phyloP scores from a whole-genome alignment of 2,888 invertebrate species.

The Microplitis deprimator region DNA sequence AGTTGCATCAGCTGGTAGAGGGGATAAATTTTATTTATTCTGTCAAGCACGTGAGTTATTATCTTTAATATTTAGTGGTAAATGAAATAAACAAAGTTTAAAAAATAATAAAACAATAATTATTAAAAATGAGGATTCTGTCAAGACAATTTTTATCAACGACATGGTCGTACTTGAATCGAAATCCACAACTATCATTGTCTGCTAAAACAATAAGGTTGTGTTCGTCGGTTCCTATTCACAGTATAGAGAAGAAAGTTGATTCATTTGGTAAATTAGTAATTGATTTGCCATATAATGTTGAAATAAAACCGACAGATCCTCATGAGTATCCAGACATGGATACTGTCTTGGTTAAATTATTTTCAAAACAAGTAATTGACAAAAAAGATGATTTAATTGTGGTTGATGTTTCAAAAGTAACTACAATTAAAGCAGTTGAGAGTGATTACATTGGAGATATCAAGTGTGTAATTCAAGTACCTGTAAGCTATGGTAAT shows the following conservation, averaged over 20 bases:
- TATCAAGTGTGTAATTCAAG: constrained; percentile 46
- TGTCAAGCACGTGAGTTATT: background rate
- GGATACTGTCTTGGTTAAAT: constrained; percentile 49
- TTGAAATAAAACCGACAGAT: constrained; percentile 51
- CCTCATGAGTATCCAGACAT: constrained; percentile 53
- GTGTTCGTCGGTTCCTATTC: constrained; percentile 29
- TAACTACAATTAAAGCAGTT: constrained; percentile 44
- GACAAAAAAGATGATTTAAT: constrained; percentile 36
- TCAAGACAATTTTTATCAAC: constrained; percentile 6
- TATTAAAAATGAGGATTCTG: constrained; percentile 11
- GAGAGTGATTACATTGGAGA: constrained; percentile 4
- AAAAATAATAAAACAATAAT: background rate
- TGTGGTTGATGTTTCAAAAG: constrained; percentile 40
- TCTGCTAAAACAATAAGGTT: background rate
- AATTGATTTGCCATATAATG: constrained; percentile 51
- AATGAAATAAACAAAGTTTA: background rate
- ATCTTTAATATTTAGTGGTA: background rate
- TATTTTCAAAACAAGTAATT: constrained; percentile 30
- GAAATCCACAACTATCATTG: background rate
- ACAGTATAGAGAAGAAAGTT: constrained; percentile 46
- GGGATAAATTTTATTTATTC: background rate
- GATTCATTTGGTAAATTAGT: constrained; percentile 51
- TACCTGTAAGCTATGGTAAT: constrained; percentile 53
- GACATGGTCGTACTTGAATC: background rate
- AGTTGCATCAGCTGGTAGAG: background rate